A percentile compares a stretch with the other conserved stretches of the same genome.
phyloP scores from a whole-genome alignment of 2,888 invertebrate genomes.

The Quadriops clusia region DNA sequence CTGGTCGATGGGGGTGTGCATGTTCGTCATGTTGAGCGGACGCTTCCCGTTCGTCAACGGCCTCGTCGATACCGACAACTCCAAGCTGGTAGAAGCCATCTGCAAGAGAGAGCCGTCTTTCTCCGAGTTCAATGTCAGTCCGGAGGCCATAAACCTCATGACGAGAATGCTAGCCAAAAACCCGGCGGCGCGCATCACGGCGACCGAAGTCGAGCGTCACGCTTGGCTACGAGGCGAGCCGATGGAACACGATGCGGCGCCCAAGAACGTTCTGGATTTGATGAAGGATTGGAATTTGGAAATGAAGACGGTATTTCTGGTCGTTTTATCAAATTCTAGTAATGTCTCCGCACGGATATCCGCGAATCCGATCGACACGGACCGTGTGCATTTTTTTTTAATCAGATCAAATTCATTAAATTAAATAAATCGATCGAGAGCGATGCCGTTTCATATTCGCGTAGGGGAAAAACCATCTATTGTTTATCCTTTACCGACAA shows the following conservation, averaged over 20 bases:
- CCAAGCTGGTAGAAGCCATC: conserved; percentile 28
- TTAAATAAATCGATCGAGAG: too few species aligned
- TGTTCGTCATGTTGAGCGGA: conserved; percentile 38
- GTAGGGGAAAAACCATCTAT: too few species aligned
- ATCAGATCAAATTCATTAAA: too few species aligned
- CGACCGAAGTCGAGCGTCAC: conserved; percentile 40
- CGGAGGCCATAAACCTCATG: conserved; percentile 36
- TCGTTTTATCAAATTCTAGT: too few species aligned
- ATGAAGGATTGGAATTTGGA: conserved; percentile 36
- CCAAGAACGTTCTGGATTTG: conserved; percentile 36
- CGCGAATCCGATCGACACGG: too few species aligned
- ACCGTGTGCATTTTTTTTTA: too few species aligned
- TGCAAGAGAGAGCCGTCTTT: conserved; percentile 26
- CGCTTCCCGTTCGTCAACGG: conserved; percentile 30
- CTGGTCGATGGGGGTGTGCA: conserved; percentile 46
- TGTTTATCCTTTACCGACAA: too few species aligned
- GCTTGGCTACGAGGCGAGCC: conserved; percentile 32
- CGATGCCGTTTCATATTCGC: too few species aligned
- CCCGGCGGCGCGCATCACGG: conserved; percentile 42
- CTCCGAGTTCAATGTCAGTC: conserved; percentile 14
- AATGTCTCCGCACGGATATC: too few species aligned
- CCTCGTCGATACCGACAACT: conserved; percentile 28
- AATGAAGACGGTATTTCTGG: conserved; percentile 30
- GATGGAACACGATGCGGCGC: conserved; percentile 17
- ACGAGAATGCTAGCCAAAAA: conserved; percentile 38